phyloP scores from a whole-genome alignment of 1,140 invertebrate genomes.

The Kradibia gibbosae region DNA sequence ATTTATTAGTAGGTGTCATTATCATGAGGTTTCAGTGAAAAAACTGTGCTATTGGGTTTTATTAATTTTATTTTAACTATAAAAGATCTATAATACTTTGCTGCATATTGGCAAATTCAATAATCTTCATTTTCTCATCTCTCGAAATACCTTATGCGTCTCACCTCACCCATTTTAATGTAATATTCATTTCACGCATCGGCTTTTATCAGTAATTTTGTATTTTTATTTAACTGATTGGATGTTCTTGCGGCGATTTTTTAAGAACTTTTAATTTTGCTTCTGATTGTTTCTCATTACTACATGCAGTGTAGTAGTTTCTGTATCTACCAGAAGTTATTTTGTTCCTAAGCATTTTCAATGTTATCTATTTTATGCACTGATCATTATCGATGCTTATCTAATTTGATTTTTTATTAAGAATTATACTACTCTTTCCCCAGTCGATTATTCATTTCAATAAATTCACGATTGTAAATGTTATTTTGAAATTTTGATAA shows the following conservation, averaged over 20 bases:
- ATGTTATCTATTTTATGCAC: constrained; percentile 10
- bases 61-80: too few species aligned
- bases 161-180: neutral
- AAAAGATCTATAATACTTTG: too few species aligned
- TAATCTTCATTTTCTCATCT: constrained; percentile 38
- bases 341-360: constrained; percentile 7
- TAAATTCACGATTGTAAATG: neutral
- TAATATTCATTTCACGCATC: neutral
- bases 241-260: neutral
- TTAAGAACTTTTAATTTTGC: neutral
- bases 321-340: constrained; percentile 1
- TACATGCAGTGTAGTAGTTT: neutral
- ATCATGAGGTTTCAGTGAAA: too few species aligned
- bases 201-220: neutral
- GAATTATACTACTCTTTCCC: neutral
- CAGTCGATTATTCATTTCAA: neutral
- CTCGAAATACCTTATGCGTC: neutral
- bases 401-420: neutral
- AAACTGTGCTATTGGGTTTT: too few species aligned
- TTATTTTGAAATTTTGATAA: neutral
- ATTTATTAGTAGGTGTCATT: too few species aligned
- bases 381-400: neutral
- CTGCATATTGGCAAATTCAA: neutral
- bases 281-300: constrained; percentile 11
- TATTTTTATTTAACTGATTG: neutral